phyloP scores from a whole-genome alignment of 2,888 invertebrate species.

The Palloptera scutellata region DNA sequence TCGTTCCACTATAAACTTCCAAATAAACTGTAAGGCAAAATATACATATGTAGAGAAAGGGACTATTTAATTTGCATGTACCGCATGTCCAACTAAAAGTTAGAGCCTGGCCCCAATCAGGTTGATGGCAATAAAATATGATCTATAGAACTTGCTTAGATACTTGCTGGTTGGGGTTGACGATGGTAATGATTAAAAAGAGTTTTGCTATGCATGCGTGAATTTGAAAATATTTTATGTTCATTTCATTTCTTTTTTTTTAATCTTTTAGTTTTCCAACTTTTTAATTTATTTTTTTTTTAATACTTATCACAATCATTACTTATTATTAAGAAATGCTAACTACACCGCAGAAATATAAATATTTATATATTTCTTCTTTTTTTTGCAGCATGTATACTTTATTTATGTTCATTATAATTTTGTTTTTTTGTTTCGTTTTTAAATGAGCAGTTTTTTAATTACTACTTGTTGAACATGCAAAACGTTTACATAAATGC shows the following conservation, averaged over 20 bases:
- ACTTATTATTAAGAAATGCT: neutral
- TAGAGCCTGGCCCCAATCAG: too few relatives aligned
- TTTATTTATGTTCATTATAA: too few relatives aligned
- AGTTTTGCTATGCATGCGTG: constrained; percentile 24
- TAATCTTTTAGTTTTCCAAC: too few relatives aligned
- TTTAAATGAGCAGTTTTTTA: neutral
- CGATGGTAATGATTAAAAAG: neutral
- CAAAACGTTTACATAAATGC: constrained; percentile 19
- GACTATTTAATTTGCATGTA: neutral
- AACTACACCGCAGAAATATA: too few relatives aligned
- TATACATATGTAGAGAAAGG: neutral
- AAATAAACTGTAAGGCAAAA: too few relatives aligned
- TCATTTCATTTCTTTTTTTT: neutral
- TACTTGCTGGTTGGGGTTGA: neutral
- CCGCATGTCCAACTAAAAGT: too few relatives aligned
- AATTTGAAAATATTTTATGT: neutral
- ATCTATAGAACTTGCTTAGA: too few relatives aligned
- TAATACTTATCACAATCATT: neutral
- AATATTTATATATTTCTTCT: too few relatives aligned
- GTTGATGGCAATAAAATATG: too few relatives aligned
- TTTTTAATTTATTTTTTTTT: constrained; percentile 11
- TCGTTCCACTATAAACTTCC: too few relatives aligned
- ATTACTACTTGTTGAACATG: constrained; percentile 8
- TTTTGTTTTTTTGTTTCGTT: too few relatives aligned
- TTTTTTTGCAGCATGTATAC: too few relatives aligned